Base-by-base conservation (phyloP, 2,888 invertebrate species). In the Hirtodrosophila alboralis region DNA sequence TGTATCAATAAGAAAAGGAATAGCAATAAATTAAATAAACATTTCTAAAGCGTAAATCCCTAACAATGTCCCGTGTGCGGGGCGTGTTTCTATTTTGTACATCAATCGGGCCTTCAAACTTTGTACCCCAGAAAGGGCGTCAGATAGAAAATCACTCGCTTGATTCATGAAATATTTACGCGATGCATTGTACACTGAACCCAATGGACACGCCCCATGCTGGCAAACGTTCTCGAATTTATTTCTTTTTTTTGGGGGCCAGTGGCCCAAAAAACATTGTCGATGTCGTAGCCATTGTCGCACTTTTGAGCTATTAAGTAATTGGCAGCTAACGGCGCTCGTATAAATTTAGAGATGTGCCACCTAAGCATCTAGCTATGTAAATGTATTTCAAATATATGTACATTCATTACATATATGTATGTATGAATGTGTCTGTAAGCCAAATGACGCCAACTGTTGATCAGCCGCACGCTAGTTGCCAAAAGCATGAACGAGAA, bases 151-250 rank as follows among this genome's bases (percentile, higher is more conserved):
- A 88, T 88, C 88, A 88, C 84, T 87, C 87, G 71, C 59, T 88
- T 84, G 75, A 78, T 88, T 87, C 88, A 86, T 88, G 88, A 81
- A 84, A 60, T 73, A 69, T 68, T 61, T 77, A 78, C 81, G 76
- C 64, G 70, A 58, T 66, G 54, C 61, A 28, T 41, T 18, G 68
- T 43, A 72, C 61, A 58, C 53, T 60, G 74, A 58, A 34, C 54
- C 36, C 61, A 53, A 21, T 5, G 10, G 52, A 43, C 59, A 75
- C 62, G 58, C 60, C 54, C 47, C 54, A 53, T 41, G 28, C 51
- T 79, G 64, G 76, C 84, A 61, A 60, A 14, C 28, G 41, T 40
- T 60, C 38, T 43, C 45, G 34, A 31, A 18, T 33, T 12, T n/a
- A n/a, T n/a, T n/a, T n/a, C n/a, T n/a, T n/a, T n/a, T n/a, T 12